phyloP scores from a whole-genome alignment of 2,113 vertebrate genomes.

The Athene noctua region DNA sequence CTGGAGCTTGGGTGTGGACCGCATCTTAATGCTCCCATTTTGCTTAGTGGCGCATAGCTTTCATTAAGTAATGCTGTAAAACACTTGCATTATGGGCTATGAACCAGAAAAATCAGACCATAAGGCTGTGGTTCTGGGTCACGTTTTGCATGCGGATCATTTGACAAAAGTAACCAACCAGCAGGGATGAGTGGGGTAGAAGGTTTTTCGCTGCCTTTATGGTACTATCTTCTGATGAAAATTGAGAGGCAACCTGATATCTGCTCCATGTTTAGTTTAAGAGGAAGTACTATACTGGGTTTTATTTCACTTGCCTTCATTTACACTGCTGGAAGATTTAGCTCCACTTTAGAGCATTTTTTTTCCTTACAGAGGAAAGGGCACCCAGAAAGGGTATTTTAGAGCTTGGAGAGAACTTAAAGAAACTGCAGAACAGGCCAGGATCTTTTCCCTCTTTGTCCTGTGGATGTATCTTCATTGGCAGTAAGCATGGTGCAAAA shows the following conservation, averaged over 20 bases:
- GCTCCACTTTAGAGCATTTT: background rate
- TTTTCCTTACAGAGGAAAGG: background rate
- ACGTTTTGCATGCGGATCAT: accelerated
- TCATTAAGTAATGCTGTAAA: background rate
- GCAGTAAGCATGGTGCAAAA: background rate
- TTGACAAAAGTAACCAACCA: background rate
- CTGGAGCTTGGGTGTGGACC: background rate
- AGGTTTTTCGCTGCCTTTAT: background rate
- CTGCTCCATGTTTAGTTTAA: background rate
- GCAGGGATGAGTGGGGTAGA: background rate
- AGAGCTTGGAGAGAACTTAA: background rate
- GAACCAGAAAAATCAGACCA: background rate
- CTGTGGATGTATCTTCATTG: background rate
- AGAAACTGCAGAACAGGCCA: background rate
- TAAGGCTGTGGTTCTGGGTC: background rate
- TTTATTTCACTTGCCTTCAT: background rate
- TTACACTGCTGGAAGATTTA: background rate
- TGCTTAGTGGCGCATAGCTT: background rate
- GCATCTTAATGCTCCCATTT: background rate
- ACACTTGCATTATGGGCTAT: background rate
- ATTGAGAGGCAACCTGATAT: background rate
- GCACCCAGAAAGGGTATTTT: background rate
- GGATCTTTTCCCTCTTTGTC: background rate
- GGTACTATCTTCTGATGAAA: background rate
- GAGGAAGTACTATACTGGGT: background rate